A percentile compares a stretch with the other conserved stretches of the same genome.
These are phyloP conservation scores for Microtus pennsylvanicus DNA, from an alignment of 2,113 vertebrate species.

Conservation along the genomic window DNA sequence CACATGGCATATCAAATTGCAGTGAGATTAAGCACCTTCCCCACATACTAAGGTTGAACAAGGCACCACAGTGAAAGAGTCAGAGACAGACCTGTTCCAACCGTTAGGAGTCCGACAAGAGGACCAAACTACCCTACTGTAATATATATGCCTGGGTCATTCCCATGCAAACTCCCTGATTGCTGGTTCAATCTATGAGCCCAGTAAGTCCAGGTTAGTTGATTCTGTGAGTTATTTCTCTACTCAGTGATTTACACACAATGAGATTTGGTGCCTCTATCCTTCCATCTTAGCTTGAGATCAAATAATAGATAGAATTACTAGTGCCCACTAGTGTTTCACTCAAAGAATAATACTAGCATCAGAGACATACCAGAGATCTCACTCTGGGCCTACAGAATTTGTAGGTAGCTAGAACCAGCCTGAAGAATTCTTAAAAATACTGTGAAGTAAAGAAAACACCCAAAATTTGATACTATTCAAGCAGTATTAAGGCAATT, in stretches of 20 bases:
- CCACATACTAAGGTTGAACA: too few species aligned
- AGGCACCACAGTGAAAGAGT: too few species aligned
- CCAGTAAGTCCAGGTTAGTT: too few species aligned
- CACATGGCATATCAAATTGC: too few species aligned
- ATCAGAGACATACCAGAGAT: not conserved
- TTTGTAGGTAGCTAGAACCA: not conserved
- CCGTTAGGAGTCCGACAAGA: too few species aligned
- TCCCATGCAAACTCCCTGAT: too few species aligned
- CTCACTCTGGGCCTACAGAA: not conserved
- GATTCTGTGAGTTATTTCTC: not conserved
- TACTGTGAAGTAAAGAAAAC: not conserved
- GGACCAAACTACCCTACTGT: too few species aligned
- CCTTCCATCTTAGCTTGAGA: not conserved
- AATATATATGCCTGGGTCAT: too few species aligned
- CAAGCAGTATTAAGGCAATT: not conserved
- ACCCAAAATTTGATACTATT: not conserved
- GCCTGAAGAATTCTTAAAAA: not conserved
- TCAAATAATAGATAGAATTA: not conserved
- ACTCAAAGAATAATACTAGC: not conserved
- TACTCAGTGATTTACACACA: not conserved
- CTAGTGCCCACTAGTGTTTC: not conserved
- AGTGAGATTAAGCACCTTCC: too few species aligned
- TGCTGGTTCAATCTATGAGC: too few species aligned
- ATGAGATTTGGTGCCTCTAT: not conserved
- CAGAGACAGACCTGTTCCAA: too few species aligned